These are phyloP conservation scores for Zonotrichia leucophrys DNA, from an alignment of 2,113 vertebrate species.

Conservation along the genomic window DNA sequence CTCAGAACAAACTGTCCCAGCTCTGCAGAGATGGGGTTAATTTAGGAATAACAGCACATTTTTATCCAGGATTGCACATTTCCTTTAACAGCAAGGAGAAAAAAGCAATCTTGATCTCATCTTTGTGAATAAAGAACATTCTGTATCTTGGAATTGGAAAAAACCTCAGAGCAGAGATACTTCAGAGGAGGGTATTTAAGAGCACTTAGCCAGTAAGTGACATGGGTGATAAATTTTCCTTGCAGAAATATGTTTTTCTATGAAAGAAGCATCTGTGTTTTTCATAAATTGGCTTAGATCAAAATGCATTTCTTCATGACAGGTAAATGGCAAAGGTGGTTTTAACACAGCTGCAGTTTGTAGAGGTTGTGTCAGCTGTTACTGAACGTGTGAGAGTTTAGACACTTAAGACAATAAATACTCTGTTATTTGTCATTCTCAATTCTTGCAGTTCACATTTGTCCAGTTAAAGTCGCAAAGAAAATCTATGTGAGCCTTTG, in stretches of 20 bases:
- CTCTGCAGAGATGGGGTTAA: rapidly evolving
- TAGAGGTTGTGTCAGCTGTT: not conserved
- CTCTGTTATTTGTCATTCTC: not conserved
- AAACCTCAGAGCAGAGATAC: not conserved
- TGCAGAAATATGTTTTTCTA: not conserved
- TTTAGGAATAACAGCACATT: not conserved
- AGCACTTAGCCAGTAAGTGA: not conserved
- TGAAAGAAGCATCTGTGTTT: not conserved
- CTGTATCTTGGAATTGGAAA: not conserved
- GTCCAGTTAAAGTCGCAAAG: not conserved
- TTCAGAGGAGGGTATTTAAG: not conserved
- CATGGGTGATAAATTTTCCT: not conserved
- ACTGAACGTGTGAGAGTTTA: not conserved
- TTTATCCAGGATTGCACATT: not conserved
- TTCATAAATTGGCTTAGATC: not conserved
- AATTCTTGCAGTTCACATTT: not conserved
- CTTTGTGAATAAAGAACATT: not conserved
- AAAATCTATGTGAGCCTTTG: not conserved
- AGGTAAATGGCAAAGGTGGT: not conserved
- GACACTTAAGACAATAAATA: not conserved
- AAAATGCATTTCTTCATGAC: not conserved
- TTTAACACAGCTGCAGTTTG: not conserved
- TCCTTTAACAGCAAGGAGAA: not conserved
- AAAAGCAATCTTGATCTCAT: not conserved
- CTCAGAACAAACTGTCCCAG: not conserved